Evolutionary conservation across 2,888 invertebrate genomes (phyloP), one percentile per base, ranked within the genome.

Genomic region (Odontomyia ornata): DNA sequence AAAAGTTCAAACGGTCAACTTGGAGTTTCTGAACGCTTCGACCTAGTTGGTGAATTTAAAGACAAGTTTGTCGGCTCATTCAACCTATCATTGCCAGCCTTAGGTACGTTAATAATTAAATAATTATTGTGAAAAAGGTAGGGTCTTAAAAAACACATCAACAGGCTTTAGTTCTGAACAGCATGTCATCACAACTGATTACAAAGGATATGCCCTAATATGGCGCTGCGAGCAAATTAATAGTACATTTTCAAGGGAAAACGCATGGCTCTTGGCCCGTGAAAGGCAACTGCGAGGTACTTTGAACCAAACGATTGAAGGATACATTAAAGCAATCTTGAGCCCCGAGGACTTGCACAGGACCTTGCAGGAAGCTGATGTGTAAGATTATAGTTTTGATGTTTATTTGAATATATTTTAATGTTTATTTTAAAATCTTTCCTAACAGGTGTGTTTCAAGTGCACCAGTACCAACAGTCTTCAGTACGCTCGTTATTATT

Each of bases 171-270:
- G 43, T 21, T 18, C 60, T 11, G 57, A 43, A 21, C 36, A 43
- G 27, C 73, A 60, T 15, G 21, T 73, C 13, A 57, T 57, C 11
- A 30, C 57, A 36, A 73, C 73, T 1, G 73, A 73, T 36, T 73
- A 73, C 57, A 57, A 73, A 15, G 52, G 52, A 18, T 73, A 36
- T 73, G 73, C 73, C 9, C 25, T 73, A 9, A 30, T 73, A 5
- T 57, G 73, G 57, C 30, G 57, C 11, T 73, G 73, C 52, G 73
- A 57, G 1, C 73, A 73, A 23, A 36, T 73, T n/a, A 57, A 73
- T 13, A 73, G 60, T n/a, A 57, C 57, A 1, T 23, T 21, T 18
- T 73, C 73, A 7, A 30, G 13, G 11, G 73, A 73, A 27, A 73
- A 57, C 30, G 57, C 57, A 11, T 73, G 57, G 57, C 43, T 73